Base-by-base conservation (phyloP, 2,888 invertebrate species). In the Tineola bisselliella region DNA sequence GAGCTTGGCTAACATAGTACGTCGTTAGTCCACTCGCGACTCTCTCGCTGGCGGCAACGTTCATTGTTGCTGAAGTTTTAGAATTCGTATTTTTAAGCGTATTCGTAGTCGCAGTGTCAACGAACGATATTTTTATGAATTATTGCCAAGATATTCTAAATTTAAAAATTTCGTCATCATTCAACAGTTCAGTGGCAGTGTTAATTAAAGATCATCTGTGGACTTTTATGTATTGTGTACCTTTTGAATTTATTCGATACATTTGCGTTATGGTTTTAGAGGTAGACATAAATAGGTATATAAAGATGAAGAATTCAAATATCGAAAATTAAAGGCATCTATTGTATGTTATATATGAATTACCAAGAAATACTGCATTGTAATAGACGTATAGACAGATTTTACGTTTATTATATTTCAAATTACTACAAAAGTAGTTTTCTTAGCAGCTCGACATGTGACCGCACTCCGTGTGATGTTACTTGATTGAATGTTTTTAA, bases 1-100 rank as follows among this genome's bases (percentile, higher is more conserved):
- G 25, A 13, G 38, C 33, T 13, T 19, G 17, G 59, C 38, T 15
- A 31, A n/a, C 38, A 38, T 11, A 19, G 12, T 15, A 52, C 44
- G 17, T 33, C 62, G 48, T 63, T 73, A 77, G 77, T 78, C 66
- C 64, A 67, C 66, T 66, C 74, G 73, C 76, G 72, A 70, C 75
- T 66, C 64, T 71, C 77, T 69, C 65, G 72, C 71, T 68, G 74
- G 71, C 60, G 17, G 44, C 31, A 48, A 60, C 48, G 60, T 13
- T 8, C 30, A n/a, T n/a, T 19, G 54, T 25, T 54, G 54, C 54
- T 48, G 8, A 54, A 54, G 17, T 17, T 48, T 48, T 25, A 18
- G 25, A 54, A 54, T 54, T 11, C 8, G 18, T 25, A 8, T 25
- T 18, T 6, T 17, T 17, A 54, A 17, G 12, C 54, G n/a, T 10